Evolutionary conservation across 2,888 invertebrate genomes (phyloP).

Genomic region (Leistus spinibarbis): DNA sequence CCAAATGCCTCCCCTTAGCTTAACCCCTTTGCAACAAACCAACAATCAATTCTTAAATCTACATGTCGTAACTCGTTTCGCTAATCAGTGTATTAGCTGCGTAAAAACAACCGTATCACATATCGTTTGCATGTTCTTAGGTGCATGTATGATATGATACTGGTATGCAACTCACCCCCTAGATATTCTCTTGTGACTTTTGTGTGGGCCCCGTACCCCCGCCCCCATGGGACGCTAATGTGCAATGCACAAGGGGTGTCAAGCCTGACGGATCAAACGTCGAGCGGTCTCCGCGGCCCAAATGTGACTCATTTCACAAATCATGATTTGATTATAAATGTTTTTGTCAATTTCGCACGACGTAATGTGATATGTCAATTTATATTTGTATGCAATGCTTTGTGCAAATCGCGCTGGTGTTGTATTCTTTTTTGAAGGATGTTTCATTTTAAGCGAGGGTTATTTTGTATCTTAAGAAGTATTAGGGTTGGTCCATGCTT

Average conservation of each 20-base stretch:
- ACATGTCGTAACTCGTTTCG: conserved; percentile 16
- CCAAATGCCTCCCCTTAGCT: conserved; percentile 24
- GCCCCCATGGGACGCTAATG: conserved; percentile 13
- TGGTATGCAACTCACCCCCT: not conserved
- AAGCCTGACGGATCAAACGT: conserved; percentile 49
- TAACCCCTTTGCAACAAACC: conserved; percentile 2
- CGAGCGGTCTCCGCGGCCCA: conserved; percentile 32
- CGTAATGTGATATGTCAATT: conserved; percentile 17
- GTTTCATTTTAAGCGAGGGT: not conserved
- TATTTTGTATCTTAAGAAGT: not conserved
- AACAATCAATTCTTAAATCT: conserved; percentile 33
- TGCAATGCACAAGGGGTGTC: conserved; percentile 45
- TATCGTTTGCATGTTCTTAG: not conserved
- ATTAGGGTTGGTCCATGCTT: not conserved
- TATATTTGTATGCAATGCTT: not conserved
- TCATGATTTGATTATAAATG: conserved; percentile 47
- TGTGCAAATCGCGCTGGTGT: not conserved
- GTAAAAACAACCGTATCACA: conserved; percentile 25
- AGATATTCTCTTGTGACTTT: not conserved
- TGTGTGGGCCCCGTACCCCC: not conserved
- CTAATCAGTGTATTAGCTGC: not conserved
- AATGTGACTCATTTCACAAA: conserved; percentile 44
- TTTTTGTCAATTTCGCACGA: conserved; percentile 9
- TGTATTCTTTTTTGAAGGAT: not conserved
- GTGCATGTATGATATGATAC: not conserved